A percentile compares a stretch with the other conserved stretches of the same genome.
phyloP scores from a whole-genome alignment of 2,797 vertebrate species.

The Chaenodraco wilsoni region DNA sequence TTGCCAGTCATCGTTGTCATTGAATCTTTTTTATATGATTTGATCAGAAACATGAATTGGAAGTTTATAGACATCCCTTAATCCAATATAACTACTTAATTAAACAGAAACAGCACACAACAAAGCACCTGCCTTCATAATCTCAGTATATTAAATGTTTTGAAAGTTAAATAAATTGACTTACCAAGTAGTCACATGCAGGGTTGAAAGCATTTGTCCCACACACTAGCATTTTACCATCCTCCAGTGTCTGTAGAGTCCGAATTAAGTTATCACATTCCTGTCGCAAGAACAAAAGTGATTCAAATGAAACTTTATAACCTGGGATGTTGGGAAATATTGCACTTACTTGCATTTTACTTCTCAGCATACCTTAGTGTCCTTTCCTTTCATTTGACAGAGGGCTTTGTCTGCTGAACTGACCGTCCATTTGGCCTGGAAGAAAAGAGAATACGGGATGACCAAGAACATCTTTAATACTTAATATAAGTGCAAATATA shows the following conservation, averaged over 20 bases:
- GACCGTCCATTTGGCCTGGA: conserved; percentile 28
- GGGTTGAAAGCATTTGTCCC: conserved; percentile 46
- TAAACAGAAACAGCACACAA: not conserved
- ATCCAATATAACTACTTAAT: too few species aligned
- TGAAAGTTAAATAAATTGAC: not conserved
- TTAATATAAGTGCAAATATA: not conserved
- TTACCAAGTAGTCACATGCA: conserved; percentile 36
- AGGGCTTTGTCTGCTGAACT: conserved; percentile 20
- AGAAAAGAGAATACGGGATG: not conserved
- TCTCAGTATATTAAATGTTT: not conserved
- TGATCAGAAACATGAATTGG: too few species aligned
- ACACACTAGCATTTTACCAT: conserved; percentile 39
- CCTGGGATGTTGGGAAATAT: not conserved
- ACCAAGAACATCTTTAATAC: not conserved
- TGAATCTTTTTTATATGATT: too few species aligned
- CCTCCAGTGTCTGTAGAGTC: conserved; percentile 25
- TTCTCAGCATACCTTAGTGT: conserved; percentile 12
- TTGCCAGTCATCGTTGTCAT: too few species aligned
- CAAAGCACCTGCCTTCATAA: not conserved
- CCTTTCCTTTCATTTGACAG: conserved; percentile 38
- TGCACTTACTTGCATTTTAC: not conserved
- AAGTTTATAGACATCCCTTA: too few species aligned
- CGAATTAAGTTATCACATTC: conserved; percentile 49
- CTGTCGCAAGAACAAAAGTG: not conserved
- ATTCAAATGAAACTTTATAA: fast-evolving